Evolutionary conservation across 2,888 invertebrate species (phyloP), one percentile per base, ranked within the genome.

Genomic region (Selenia dentaria): DNA sequence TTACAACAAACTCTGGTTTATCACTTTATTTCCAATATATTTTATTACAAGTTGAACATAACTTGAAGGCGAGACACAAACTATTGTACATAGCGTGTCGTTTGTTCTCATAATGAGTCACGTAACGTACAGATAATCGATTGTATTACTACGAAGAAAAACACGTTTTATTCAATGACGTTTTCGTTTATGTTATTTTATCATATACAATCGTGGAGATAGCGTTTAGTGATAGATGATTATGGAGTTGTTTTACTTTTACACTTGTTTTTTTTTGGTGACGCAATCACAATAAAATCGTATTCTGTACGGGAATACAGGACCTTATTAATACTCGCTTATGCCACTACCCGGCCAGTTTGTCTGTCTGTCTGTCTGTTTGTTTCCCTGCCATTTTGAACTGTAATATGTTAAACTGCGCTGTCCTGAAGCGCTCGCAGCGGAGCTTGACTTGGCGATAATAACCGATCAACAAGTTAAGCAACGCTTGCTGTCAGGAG

Each of bases 41-140:
- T 25, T 28, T 22, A 13, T 33, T 13, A 2, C 24, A 36, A 41
- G 12, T 34, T 28, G 48, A 34, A 38, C 37, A 40, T 25, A 20
- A 42, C 28, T 39, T 25, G 26, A 39, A 27, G 34, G 39, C 35
- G 26, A 31, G 50, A 34, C 39, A 47, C 49, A 38, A 24, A 58
- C 49, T 53, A 46, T 42, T 46, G 27, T 38, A 10, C 20, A 26
- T 51, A 33, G 38, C 45, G 38, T 54, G 45, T 29, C 42, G 45
- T 40, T 16, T 36, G 40, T 43, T 41, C 36, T 9, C 33, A 31
- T 45, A 37, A 39, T 57, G 52, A 57, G 24, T 57, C 58, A 56
- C 45, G 37, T 45, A 52, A 54, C 45, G 49, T 31, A 29, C 13
- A 49, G 49, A 57, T 52, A 48, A 58, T 51, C 38, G 51, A 54